Conservation (phyloP, 2,113 vertebrate species). For the Microtus montanus region DNA sequence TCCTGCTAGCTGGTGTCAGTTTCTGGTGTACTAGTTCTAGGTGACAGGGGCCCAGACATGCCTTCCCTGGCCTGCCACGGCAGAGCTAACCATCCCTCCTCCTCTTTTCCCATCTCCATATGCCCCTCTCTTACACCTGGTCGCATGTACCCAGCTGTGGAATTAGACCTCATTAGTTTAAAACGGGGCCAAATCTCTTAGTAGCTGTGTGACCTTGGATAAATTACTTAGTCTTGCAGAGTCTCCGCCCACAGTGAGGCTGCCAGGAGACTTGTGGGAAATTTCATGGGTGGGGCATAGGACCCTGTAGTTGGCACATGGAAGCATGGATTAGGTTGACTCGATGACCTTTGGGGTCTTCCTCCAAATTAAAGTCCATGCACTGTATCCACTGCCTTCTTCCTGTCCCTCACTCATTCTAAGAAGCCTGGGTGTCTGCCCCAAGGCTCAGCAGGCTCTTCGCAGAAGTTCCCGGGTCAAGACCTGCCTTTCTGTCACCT, state of each 20-base stretch:
- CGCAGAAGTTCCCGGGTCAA: neutral
- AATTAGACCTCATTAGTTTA: neutral
- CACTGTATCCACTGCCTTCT: neutral
- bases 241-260: neutral
- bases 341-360: neutral
- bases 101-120: neutral
- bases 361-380: neutral
- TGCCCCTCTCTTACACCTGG: neutral
- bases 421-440: neutral
- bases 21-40: neutral
- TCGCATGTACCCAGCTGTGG: neutral
- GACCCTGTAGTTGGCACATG: neutral
- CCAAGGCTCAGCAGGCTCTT: neutral
- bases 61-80: neutral
- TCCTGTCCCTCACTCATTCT: neutral
- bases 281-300: too few relatives aligned
- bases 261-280: neutral
- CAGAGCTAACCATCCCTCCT: neutral
- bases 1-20: neutral
- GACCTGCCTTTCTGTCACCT: neutral
- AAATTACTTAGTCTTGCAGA: constrained; percentile 24
- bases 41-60: rapidly evolving
- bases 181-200: neutral
- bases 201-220: neutral
- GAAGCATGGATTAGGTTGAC: neutral